Base-by-base conservation (phyloP, 1,140 invertebrate genomes). In the Anastrepha obliqua region DNA sequence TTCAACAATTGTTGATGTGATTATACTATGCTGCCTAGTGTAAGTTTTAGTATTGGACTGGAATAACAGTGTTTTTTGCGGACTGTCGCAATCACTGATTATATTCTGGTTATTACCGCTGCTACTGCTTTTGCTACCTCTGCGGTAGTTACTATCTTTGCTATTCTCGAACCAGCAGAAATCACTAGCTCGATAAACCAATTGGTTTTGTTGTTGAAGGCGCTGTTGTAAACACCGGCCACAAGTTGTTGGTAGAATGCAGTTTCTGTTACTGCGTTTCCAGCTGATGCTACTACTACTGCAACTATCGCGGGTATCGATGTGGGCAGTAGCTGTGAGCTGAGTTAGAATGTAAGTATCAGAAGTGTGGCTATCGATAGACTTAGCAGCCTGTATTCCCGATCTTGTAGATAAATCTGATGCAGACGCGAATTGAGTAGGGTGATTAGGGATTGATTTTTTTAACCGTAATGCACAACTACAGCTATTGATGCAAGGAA, bases 301-400 rank as follows among this genome's bases (percentile, higher is more conserved):
- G 29, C n/a, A 47, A 81, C 55, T 20, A 1, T 55, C 55, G 47
- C 17, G 9, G 47, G n/a, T n/a, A 7, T 6, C 20, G n/a, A 11
- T 15, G 6, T 55, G 17, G n/a, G 2, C n/a, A 9, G 74, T 20
- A 55, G 74, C 55, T 81, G 15, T 81, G 15, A 81, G 17, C 42
- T 44, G n/a, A 9, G 74, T 81, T 15, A 81, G 47, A 81, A 55
- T 81, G 42, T 81, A 81, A 11, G 74, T 81, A 81, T 81, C 67
- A 42, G 67, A 74, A 20, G 47, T 81, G 20, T 81, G 74, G 7
- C 15, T 5, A 20, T 55, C 20, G 44, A 3, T 81, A 15, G 42
- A 51, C 15, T 29, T 55, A 78, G 3, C n/a, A 47, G 7, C 44
- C n/a, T 8, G 44, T n/a, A 13, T 47, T 51, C 11, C 9, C 7